Conservation (phyloP, 2,797 vertebrate genomes). For the Phaenicophaeus curvirostris region DNA sequence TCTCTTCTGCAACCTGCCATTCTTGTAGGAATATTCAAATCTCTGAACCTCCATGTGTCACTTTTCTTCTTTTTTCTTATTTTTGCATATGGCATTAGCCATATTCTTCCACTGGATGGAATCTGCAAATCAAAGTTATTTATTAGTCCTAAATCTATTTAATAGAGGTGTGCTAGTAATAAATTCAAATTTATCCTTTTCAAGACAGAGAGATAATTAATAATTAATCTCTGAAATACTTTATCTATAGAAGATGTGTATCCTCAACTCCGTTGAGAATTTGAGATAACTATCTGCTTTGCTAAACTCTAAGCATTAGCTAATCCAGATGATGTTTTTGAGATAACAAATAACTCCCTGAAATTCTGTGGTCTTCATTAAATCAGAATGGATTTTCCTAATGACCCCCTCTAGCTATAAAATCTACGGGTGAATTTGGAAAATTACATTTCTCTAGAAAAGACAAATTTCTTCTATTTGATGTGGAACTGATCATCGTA, state of each 20-base stretch:
- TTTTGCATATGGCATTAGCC: not conserved
- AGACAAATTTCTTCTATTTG: not conserved
- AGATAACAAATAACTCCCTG: not conserved
- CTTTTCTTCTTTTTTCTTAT: not conserved
- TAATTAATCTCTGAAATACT: not conserved
- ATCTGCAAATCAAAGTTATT: not conserved
- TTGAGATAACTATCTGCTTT: not conserved
- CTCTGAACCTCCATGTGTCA: rapidly evolving
- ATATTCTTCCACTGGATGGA: not conserved
- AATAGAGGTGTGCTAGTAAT: not conserved
- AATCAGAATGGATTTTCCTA: not conserved
- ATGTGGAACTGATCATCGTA: not conserved
- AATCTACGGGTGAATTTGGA: not conserved
- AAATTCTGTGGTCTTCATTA: not conserved
- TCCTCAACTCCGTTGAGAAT: not conserved
- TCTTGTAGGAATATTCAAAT: not conserved
- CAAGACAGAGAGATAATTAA: not conserved
- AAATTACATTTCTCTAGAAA: not conserved
- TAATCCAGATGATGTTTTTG: not conserved
- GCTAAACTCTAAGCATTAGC: not conserved
- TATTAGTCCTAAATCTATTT: not conserved
- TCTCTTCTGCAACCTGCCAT: not conserved
- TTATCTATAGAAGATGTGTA: not conserved
- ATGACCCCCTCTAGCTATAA: not conserved
- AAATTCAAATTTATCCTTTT: not conserved